Percentiles rank a stretch among this genome's conserved stretches.
These are phyloP conservation scores for Scolanthus callimorphus DNA, from an alignment of 92 coral and sea anemone species.

Conservation along the genomic window DNA sequence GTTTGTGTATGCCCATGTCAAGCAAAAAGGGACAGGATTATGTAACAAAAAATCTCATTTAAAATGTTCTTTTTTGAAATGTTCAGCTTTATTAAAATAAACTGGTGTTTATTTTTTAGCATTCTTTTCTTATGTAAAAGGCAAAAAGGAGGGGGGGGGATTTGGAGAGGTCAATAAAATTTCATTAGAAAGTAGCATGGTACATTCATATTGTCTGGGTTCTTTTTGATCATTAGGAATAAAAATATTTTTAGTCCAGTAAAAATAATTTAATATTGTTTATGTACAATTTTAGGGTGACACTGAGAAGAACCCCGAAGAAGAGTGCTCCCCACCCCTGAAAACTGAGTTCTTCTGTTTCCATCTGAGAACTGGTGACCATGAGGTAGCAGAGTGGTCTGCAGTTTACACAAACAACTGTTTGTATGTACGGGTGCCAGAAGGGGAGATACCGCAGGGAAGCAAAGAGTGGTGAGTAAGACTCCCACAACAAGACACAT, in stretches of 20 bases:
- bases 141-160: no score
- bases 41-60: no score
- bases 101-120: not conserved
- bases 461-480: conserved; percentile 80
- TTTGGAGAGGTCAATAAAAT: no score
- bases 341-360: conserved; percentile 57
- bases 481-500: no score
- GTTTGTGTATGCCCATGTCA: no score
- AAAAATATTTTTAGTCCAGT: no score
- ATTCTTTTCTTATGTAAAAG: no score
- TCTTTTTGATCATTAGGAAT: no score
- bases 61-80: not conserved
- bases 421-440: conserved; percentile 77
- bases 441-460: conserved; percentile 69
- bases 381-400: conserved; percentile 63
- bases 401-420: conserved; percentile 44
- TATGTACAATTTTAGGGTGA: conserved; percentile 21
- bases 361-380: conserved; percentile 74
- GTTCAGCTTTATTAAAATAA: not conserved
- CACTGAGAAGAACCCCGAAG: conserved; percentile 26
- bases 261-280: no score
- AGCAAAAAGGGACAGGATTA: no score
- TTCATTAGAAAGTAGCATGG: no score
- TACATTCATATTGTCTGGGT: no score
- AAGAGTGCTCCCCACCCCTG: conserved; percentile 35